Base-by-base conservation (phyloP, 2,888 invertebrate genomes). In the Drosophila acutilabella region DNA sequence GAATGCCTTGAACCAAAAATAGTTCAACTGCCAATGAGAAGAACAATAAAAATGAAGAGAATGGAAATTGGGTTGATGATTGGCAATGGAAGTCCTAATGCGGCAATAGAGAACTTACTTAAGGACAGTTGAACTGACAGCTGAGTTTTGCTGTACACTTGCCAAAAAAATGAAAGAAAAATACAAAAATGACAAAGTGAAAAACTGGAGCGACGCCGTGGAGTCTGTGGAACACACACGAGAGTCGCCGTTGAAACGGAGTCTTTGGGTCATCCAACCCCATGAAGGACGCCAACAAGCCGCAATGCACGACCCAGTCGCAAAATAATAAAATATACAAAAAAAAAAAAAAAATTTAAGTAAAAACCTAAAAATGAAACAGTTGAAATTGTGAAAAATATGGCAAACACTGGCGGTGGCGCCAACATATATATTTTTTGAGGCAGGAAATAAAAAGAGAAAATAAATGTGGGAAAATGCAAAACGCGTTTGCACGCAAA, bases 231-330 rank as follows among this genome's bases (percentile, higher is more conserved):
- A 69, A 64, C 45, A 53, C 59, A 50, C 11, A 42, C 7, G 11
- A 33, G 30, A 14, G 50, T 41, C 50, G 44, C 44, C 51, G 23
- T 54, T 14, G 66, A 70, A 81, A 70, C 78, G 80, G 62, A 79
- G 82, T 79, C 82, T 73, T 66, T 79, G 73, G 81, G 82, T 85
- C 86, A 71, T 52, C 51, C 44, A 71, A 74, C 61, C 58, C 62
- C 41, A n/a, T 56, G 66, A 74, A 74, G 74, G 72, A 59, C 77
- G 33, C 61, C 48, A 50, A 40, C 41, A 38, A 54, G 33, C 52
- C 52, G 56, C 48, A 51, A 33, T 44, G 44, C 56, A 4, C 44
- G 33, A 30, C 33, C 44, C 13, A 26, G 40, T 26, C 53, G 16
- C 14, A 53, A 53, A 38, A 36, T 6, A 20, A 38, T 2, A 8